Conservation (phyloP, 2,797 vertebrate species). For the Stomatorhinus walkeri region DNA sequence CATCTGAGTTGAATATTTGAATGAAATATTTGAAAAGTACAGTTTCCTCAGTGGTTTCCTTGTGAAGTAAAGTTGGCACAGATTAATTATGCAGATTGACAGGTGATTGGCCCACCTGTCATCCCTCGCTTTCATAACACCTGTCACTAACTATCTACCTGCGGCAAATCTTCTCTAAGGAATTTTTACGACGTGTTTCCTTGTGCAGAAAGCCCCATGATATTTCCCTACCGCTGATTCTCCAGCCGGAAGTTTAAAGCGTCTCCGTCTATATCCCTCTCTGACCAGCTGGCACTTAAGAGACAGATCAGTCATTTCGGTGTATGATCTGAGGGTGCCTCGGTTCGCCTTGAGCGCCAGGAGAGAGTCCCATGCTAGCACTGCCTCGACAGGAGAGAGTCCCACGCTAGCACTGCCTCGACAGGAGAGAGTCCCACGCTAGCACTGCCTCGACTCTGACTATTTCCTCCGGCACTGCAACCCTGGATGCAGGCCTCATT, state of each 20-base stretch:
- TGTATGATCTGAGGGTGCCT: neutral
- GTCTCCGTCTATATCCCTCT: neutral
- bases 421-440: neutral
- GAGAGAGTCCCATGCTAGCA: neutral
- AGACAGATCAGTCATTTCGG: neutral
- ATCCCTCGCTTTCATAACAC: neutral
- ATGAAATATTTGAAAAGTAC: neutral
- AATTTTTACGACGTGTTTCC: neutral
- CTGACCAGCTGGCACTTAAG: neutral
- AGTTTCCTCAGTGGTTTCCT: neutral
- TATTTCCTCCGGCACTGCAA: neutral
- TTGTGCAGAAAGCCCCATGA: neutral
- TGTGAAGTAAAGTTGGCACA: neutral
- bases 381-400: no score
- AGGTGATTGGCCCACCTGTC: neutral
- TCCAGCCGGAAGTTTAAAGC: neutral
- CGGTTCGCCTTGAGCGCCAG: neutral
- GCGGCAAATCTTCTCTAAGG: neutral
- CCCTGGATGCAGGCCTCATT: neutral
- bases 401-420: neutral
- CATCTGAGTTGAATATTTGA: neutral
- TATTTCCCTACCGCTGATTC: neutral
- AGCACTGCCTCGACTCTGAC: neutral
- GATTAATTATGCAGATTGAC: neutral
- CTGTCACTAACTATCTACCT: neutral